Percentiles rank a stretch among this genome's conserved stretches.
Conservation (phyloP, 2,888 invertebrate genomes). For the Altica lythri region DNA sequence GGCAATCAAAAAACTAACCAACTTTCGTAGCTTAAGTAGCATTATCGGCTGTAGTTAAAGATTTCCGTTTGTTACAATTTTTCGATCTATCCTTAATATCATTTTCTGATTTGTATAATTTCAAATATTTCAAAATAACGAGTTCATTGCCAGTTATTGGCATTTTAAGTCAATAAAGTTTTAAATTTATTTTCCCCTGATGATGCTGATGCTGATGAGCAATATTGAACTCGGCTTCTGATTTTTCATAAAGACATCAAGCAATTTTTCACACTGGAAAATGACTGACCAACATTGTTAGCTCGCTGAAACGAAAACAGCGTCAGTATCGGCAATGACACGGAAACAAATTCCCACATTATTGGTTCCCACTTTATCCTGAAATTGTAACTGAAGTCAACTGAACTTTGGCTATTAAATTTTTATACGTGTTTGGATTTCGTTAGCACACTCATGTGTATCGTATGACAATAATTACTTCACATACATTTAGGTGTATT, state of each 20-base stretch:
- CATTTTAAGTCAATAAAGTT: too few species aligned
- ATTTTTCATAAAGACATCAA: conserved; percentile 19
- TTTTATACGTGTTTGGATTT: conserved; percentile 2
- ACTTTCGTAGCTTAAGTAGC: too few species aligned
- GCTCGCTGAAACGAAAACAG: conserved; percentile 17
- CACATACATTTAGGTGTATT: background rate
- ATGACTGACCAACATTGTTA: conserved; percentile 7
- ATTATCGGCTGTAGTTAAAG: too few species aligned
- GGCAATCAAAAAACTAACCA: too few species aligned
- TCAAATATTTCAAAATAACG: too few species aligned
- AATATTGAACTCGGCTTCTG: conserved; percentile 1
- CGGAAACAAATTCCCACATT: conserved; percentile 21
- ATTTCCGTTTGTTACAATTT: too few species aligned
- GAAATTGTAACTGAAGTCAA: conserved; percentile 12
- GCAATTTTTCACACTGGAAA: conserved; percentile 16
- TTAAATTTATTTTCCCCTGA: too few species aligned
- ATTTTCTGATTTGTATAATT: too few species aligned
- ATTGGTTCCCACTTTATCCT: conserved; percentile 13
- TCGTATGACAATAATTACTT: background rate
- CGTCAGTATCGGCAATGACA: conserved; percentile 18
- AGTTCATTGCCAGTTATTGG: too few species aligned
- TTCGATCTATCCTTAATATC: too few species aligned
- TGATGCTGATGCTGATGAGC: too few species aligned
- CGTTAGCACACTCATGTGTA: background rate
- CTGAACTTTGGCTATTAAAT: conserved; percentile 2